Conservation (phyloP, 2,888 invertebrate genomes). For the Anodontia alba region DNA sequence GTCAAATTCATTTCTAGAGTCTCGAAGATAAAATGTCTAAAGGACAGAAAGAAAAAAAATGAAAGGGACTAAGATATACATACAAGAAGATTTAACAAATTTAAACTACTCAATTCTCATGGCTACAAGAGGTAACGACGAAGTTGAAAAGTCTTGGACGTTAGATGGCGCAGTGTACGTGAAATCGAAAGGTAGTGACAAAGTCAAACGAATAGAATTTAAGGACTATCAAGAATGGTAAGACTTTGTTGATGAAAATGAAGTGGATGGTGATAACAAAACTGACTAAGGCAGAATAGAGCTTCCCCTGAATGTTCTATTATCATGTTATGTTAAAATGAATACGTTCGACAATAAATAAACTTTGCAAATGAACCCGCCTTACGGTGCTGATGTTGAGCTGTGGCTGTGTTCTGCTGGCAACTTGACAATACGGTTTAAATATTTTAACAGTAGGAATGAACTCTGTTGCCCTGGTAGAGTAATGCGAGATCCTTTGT, state of each 20-base stretch:
- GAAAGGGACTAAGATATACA: slow-evolving; percentile 9
- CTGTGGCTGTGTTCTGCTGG: too few relatives aligned
- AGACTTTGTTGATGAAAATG: neutral
- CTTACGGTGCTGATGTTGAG: too few relatives aligned
- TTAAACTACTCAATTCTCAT: slow-evolving; percentile 2
- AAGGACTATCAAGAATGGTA: neutral
- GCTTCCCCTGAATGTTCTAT: too few relatives aligned
- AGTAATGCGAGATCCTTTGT: too few relatives aligned
- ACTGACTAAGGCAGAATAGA: too few relatives aligned
- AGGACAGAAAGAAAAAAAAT: neutral
- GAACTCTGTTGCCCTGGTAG: too few relatives aligned
- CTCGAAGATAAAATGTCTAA: neutral
- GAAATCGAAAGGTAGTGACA: neutral
- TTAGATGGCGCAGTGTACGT: neutral
- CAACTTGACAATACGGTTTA: too few relatives aligned
- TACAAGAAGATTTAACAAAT: slow-evolving; percentile 13
- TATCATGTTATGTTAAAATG: too few relatives aligned
- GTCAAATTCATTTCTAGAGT: slow-evolving; percentile 1
- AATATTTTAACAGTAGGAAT: too few relatives aligned
- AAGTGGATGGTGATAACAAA: neutral
- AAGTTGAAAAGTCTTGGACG: slow-evolving; percentile 4
- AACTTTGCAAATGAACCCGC: too few relatives aligned
- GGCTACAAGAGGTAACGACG: slow-evolving; percentile 8
- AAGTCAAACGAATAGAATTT: neutral
- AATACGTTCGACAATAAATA: too few relatives aligned